Base-by-base conservation (phyloP, 2,888 invertebrate genomes). In the Drosophila tripunctata region DNA sequence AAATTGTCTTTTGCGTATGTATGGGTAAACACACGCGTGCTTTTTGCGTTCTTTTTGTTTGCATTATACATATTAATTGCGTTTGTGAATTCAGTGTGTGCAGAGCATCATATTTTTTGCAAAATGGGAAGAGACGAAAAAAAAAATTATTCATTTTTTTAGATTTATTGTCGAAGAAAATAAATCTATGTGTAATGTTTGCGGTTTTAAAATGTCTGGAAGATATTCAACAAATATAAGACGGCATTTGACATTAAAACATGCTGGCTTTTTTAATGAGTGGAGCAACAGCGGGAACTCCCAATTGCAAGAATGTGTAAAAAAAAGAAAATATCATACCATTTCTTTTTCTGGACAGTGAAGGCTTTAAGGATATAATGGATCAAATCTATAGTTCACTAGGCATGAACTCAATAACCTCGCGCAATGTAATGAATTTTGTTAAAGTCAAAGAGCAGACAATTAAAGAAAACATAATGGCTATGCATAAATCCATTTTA, bases 381-480 rank as follows among this genome's bases (percentile, higher is more conserved):
- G 27, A 27, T 27, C 27, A 3, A 6, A 27, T 27, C 6, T 27
- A 27, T 27, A 27, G 7, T 7, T 27, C 27, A 27, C 7, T 27
- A 5, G 27, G 27, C 27, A 27, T 27, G 27, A 27, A 27, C 27
- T 40, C 54, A 24, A 21, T 55, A 22, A 67, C 57, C 5, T 63
- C 62, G 2, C 15, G 50, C 2, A 58, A 67, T 36, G 19, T 58
- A 14, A 58, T 63, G 27, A 36, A 36, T 21, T 63, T 45, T 12
- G 55, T 55, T 7, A 15, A 24, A 0, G 40, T 57, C 7, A 62
- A n/a, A 47, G 57, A 62, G 22, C 43, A 67, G 52, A 5, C 10
- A 31, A 22, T 52, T 6, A 61, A 66, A 56, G 50, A 45, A 2
- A 24, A 48, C 7, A 60, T 58, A 58, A 66, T 14, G 27, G 41